Evolutionary conservation across 2,888 invertebrate species (phyloP).

Genomic region (Clitarchus hookeri): DNA sequence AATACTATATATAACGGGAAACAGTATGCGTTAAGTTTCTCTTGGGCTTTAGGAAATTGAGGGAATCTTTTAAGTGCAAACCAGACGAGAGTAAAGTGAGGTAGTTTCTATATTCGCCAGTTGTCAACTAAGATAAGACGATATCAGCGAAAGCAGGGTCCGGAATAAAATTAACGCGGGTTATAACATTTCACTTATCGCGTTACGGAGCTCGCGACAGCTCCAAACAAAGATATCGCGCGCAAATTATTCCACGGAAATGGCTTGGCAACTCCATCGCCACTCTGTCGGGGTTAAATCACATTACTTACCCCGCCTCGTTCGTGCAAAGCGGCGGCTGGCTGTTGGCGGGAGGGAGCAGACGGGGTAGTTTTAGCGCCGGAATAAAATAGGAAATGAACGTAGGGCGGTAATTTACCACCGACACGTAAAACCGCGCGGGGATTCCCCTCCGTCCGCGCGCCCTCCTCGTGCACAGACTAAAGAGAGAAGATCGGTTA

Average conservation of each 20-base stretch:
- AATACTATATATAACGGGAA: no score
- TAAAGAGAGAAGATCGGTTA: background rate
- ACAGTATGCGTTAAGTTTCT: no score
- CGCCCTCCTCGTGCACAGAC: background rate
- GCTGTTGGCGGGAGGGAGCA: background rate
- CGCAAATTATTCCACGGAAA: background rate
- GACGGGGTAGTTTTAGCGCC: background rate
- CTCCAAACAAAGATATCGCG: background rate
- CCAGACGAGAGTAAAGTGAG: background rate
- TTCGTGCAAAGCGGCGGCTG: background rate
- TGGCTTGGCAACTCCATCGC: background rate
- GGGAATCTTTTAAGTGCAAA: background rate
- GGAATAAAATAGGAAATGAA: conserved; percentile 6
- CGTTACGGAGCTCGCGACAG: background rate
- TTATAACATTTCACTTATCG: background rate
- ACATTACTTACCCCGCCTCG: background rate
- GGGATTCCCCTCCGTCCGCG: background rate
- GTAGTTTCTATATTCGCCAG: background rate
- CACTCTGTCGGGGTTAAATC: background rate
- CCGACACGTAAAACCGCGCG: background rate
- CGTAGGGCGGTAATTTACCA: background rate
- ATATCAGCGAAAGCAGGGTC: background rate
- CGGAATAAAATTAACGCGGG: background rate
- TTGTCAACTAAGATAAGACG: background rate
- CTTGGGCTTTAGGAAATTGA: no score